Evolutionary conservation across 2,797 vertebrate genomes (phyloP).

Genomic region (Lindbergichthys nudifrons): DNA sequence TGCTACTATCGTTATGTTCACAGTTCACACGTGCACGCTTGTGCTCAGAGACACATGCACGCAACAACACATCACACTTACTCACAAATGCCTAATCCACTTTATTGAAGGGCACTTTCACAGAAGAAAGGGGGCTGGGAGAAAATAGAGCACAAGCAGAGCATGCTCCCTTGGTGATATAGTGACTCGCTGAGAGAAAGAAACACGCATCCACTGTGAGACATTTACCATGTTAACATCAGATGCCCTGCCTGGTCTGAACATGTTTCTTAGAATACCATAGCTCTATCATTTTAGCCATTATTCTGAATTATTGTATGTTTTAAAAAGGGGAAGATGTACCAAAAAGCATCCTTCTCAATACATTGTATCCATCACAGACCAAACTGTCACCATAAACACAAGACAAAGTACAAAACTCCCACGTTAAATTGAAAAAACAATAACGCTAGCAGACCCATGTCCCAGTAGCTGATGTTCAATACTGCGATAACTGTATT

Average conservation of each 20-base stretch:
- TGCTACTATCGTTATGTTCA: conserved; percentile 44
- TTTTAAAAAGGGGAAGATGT: not conserved
- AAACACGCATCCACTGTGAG: conserved; percentile 8
- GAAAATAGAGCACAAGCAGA: conserved; percentile 4
- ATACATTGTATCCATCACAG: not conserved
- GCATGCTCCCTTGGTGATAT: not conserved
- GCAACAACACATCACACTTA: conserved; percentile 5
- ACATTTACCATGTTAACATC: conserved; percentile 9
- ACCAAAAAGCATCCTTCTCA: not conserved
- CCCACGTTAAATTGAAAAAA: not conserved
- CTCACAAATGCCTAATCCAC: conserved; percentile 41
- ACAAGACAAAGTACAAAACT: not conserved
- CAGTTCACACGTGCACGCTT: conserved; percentile 18
- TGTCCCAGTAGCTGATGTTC: not conserved
- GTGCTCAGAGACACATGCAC: not conserved
- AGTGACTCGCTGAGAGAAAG: not conserved
- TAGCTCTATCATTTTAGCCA: not conserved
- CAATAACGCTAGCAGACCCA: not conserved
- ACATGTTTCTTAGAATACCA: not conserved
- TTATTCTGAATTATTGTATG: not conserved
- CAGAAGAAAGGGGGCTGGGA: conserved; percentile 4
- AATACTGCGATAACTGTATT: not conserved
- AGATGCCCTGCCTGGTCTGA: not conserved
- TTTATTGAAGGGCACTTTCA: conserved; percentile 38
- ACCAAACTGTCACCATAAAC: not conserved